These are phyloP conservation scores for Lutjanus campechanus DNA, from an alignment of 2,797 vertebrate genomes.

Conservation along the genomic window DNA sequence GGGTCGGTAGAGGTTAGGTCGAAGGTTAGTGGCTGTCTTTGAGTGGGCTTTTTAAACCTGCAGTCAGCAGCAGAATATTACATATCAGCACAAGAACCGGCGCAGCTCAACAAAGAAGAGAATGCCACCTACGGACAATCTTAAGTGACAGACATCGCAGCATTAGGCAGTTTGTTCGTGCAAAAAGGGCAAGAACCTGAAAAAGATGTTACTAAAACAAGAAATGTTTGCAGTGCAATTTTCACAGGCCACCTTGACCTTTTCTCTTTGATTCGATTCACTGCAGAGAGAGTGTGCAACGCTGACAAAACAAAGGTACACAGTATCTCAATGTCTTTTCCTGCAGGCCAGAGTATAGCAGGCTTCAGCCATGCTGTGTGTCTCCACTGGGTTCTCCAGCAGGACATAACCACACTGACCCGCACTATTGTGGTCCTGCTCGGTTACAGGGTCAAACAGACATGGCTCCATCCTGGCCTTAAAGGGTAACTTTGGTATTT, in stretches of 20 bases:
- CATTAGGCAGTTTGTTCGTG: neutral
- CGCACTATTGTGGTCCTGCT: neutral
- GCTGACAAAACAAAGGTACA: neutral
- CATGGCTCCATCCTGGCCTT: neutral
- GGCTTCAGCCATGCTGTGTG: neutral
- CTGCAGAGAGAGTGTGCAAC: neutral
- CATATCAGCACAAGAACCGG: neutral
- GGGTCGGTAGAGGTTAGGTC: neutral
- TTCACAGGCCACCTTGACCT: neutral
- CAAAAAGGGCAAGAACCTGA: neutral
- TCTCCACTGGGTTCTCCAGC: neutral
- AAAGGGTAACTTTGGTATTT: too few relatives aligned
- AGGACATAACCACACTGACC: neutral
- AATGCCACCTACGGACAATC: neutral
- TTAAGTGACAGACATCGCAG: neutral
- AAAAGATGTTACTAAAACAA: neutral
- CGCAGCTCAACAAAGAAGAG: neutral
- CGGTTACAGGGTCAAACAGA: neutral
- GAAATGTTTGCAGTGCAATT: neutral
- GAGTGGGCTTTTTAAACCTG: neutral
- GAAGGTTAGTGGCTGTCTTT: neutral
- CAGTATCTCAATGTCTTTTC: neutral
- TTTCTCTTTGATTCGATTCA: conserved; percentile 4
- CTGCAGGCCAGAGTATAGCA: neutral
- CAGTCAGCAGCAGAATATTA: conserved; percentile 1